These are phyloP conservation scores for Chouioia cunea DNA, from an alignment of 2,888 invertebrate species.

Conservation along the genomic window DNA sequence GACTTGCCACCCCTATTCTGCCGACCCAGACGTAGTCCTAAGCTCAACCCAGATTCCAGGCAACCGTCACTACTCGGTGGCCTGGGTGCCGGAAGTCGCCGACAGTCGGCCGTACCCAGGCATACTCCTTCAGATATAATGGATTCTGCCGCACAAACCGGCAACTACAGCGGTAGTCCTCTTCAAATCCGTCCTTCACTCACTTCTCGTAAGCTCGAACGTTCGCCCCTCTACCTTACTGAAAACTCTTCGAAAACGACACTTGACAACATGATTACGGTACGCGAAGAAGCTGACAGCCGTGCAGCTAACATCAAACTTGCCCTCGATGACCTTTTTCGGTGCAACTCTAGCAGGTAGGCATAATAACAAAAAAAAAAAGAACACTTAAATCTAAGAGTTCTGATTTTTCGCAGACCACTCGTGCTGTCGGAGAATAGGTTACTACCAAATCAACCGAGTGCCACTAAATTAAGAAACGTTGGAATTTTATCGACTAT, in stretches of 20 bases:
- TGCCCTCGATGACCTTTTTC: constrained; percentile 62
- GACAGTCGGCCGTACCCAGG: constrained; percentile 76
- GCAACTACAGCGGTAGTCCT: constrained; percentile 69
- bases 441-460: constrained; percentile 10
- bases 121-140: constrained; percentile 58
- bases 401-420: neutral
- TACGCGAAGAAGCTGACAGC: constrained; percentile 55
- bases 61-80: constrained; percentile 82
- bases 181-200: constrained; percentile 60
- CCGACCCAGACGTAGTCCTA: constrained; percentile 84
- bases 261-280: constrained; percentile 64
- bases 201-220: constrained; percentile 66
- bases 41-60: constrained; percentile 81
- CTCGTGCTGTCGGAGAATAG: constrained; percentile 27
- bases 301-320: constrained; percentile 60
- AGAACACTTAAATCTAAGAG: neutral
- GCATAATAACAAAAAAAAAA: no score
- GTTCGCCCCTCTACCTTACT: constrained; percentile 70
- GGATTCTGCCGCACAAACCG: constrained; percentile 64
- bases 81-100: constrained; percentile 73
- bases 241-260: constrained; percentile 71
- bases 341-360: constrained; percentile 28
- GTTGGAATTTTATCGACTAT: constrained; percentile 75
- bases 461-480: constrained; percentile 54
- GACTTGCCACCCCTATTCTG: constrained; percentile 82